Evolutionary conservation across 2,797 vertebrate species (phyloP).

Genomic region (Taenioides sp.): DNA sequence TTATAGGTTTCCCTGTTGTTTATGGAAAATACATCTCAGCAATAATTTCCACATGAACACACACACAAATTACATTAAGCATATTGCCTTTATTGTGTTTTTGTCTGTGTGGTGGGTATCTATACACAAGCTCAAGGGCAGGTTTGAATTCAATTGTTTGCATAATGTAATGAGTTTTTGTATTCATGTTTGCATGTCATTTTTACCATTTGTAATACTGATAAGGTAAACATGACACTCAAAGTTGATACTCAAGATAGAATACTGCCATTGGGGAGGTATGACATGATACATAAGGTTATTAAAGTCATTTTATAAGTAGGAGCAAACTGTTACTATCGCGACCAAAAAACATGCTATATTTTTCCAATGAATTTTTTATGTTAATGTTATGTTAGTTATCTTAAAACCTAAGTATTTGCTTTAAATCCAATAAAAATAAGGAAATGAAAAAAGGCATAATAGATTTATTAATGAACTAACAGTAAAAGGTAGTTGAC

Average conservation of each 20-base stretch:
- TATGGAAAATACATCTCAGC: conserved; percentile 12
- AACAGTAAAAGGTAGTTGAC: too few relatives aligned
- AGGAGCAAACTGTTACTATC: too few relatives aligned
- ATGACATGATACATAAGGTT: too few relatives aligned
- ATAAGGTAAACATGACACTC: not conserved
- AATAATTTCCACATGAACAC: conserved; percentile 40
- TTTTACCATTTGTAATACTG: not conserved
- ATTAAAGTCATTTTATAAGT: too few relatives aligned
- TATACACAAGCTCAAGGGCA: conserved; percentile 18
- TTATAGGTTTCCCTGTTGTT: conserved; percentile 19
- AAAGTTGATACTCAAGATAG: not conserved
- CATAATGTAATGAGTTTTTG: not conserved
- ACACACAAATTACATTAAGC: conserved; percentile 31
- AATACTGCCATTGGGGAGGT: too few relatives aligned
- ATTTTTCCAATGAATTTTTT: too few relatives aligned
- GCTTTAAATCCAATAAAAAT: too few relatives aligned
- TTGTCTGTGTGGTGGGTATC: conserved; percentile 21
- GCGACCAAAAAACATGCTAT: too few relatives aligned
- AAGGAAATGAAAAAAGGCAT: too few relatives aligned
- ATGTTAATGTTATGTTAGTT: too few relatives aligned
- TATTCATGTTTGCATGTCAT: not conserved
- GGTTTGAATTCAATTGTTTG: not conserved
- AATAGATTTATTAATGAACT: too few relatives aligned
- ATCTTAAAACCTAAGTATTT: too few relatives aligned
- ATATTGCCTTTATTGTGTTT: conserved; percentile 29